Conservation (phyloP, 1,140 invertebrate species). For the Drosophila cardini region DNA sequence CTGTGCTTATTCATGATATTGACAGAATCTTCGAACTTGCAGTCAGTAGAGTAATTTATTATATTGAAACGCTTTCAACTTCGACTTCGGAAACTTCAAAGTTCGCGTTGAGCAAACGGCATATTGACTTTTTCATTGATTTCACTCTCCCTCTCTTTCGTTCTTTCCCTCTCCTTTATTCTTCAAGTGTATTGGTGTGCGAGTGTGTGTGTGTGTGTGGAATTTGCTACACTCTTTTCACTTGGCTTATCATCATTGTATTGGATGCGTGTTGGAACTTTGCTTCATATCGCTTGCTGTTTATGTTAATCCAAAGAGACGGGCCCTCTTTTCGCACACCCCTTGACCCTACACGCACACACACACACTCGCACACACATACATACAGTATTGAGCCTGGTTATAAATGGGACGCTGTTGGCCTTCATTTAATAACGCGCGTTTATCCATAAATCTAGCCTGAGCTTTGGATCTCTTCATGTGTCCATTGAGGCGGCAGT, state of each 20-base stretch:
- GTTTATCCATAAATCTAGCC: constrained; percentile 67
- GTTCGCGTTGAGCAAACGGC: constrained; percentile 43
- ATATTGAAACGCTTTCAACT: constrained; percentile 55
- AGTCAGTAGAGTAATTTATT: constrained; percentile 72
- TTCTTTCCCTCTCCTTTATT: neutral
- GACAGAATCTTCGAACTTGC: constrained; percentile 45
- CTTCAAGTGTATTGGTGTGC: neutral
- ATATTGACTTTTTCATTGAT: constrained; percentile 57
- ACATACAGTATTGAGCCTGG: constrained; percentile 17
- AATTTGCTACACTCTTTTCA: constrained; percentile 30
- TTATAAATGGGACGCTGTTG: constrained; percentile 64
- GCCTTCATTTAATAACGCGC: constrained; percentile 67
- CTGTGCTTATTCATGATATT: constrained; percentile 42
- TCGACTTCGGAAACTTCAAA: constrained; percentile 46
- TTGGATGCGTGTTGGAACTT: constrained; percentile 12
- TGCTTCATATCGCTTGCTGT: constrained; percentile 19
- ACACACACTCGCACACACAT: neutral
- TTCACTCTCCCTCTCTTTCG: neutral
- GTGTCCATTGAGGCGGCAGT: constrained; percentile 57
- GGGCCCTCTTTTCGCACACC: neutral
- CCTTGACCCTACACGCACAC: neutral
- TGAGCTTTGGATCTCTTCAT: constrained; percentile 38
- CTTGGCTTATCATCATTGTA: constrained; percentile 35
- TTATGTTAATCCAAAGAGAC: constrained; percentile 57
- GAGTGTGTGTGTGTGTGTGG: neutral